These are phyloP conservation scores for Latrodectus hesperus DNA, from an alignment of 2,888 invertebrate species.

Conservation along the genomic window DNA sequence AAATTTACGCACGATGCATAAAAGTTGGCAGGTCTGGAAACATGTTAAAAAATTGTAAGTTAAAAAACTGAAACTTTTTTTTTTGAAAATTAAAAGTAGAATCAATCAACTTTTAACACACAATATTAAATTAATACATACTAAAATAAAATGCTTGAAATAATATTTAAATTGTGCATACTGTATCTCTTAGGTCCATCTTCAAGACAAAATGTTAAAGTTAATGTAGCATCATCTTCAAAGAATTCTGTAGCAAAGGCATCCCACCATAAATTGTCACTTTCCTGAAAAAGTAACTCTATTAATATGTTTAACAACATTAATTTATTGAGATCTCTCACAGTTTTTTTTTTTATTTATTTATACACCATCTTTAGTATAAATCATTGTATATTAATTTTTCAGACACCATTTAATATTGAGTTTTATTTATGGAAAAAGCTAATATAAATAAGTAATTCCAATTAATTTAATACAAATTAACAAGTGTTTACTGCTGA, in stretches of 20 bases:
- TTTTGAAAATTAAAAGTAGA: not conserved
- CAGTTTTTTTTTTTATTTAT: no score
- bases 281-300: constrained; percentile 81
- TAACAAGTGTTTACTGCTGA: no score
- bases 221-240: constrained; percentile 98
- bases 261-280: constrained; percentile 99
- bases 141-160: not conserved
- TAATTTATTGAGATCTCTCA: no score
- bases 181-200: constrained; percentile 99
- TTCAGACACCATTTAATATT: not conserved
- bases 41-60: no score
- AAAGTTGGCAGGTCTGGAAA: no score
- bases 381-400: not conserved
- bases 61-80: not conserved
- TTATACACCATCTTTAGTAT: no score
- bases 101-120: not conserved
- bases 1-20: no score
- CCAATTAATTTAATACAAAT: no score
- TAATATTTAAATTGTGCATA: constrained; percentile 78
- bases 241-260: constrained; percentile 99
- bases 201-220: constrained; percentile 96
- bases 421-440: not conserved
- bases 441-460: no score
- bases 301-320: no score
- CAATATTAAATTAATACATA: not conserved